Evolutionary conservation across 2,113 vertebrate genomes (phyloP).

Genomic region (Galeopterus variegatus): DNA sequence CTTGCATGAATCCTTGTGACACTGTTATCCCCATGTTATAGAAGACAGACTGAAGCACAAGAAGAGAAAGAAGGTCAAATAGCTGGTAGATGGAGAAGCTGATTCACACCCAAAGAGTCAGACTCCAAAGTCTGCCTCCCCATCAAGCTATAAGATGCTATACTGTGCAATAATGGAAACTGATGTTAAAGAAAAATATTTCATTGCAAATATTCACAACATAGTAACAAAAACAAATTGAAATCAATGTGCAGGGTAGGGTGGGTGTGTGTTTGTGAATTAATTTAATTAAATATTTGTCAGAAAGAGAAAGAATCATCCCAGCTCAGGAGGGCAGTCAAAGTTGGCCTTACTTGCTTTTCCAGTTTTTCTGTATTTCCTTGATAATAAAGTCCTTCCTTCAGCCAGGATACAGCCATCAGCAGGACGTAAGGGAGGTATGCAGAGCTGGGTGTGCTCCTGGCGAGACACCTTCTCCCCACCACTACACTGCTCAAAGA

Average conservation of each 20-base stretch:
- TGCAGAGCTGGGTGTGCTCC: fast-evolving
- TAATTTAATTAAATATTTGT: not conserved
- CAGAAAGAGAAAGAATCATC: not conserved
- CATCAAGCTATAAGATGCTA: not conserved
- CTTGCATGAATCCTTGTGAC: not conserved
- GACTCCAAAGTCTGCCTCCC: not conserved
- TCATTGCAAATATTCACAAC: not conserved
- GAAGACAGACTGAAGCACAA: not conserved
- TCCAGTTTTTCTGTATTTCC: not conserved
- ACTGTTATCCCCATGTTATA: not conserved
- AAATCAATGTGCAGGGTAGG: not conserved
- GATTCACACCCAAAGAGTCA: not conserved
- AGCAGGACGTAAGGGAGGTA: not conserved
- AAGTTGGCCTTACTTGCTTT: not conserved
- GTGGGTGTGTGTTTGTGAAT: not conserved
- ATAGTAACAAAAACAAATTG: not conserved
- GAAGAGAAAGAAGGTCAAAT: not conserved
- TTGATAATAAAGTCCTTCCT: not conserved
- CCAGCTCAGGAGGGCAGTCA: not conserved
- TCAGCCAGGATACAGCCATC: not conserved
- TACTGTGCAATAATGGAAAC: not conserved
- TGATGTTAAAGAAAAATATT: not conserved
- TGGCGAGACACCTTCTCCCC: not conserved
- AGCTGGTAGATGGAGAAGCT: not conserved
- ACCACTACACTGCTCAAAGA: not conserved